Base-by-base conservation (phyloP, 2,113 vertebrate genomes). In the Saccopteryx leptura region DNA sequence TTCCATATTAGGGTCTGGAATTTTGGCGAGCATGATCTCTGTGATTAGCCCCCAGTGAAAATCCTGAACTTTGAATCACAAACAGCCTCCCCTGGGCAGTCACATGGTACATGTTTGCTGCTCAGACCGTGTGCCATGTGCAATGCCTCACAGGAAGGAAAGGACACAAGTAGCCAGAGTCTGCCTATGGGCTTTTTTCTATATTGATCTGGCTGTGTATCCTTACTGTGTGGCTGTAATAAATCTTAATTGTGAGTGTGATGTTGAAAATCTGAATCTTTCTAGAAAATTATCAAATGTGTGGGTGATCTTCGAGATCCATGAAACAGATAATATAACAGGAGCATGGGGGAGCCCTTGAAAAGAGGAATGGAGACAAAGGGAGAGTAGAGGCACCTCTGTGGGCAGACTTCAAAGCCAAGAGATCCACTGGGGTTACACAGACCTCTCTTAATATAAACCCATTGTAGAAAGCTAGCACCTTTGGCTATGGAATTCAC, bases 181-280 rank as follows among this genome's bases (percentile, higher is more conserved):
- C 90, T 56, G 17, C 48, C 23, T 61, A 31, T 31, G 8, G 17
- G 7, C 23, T 65, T 58, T 68, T 13, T 78, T 5, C 46, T 54
- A 72, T 74, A 24, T 31, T 54, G 17, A 33, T 78, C 71, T 46
- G 10, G 28, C 71, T n/a, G 1, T 28, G 9, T 21, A 31, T 17
- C 58, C 39, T 90, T 52, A 63, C 75, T 80, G 4, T 28, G 13
- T 48, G 61, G 17, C 90, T 60, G 2, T 68, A 75, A 86, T 13
- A 61, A 56, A 69, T 48, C 50, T 50, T 26, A 90, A 39, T 9
- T 87, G 1, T 63, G 39, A 26, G 13, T 11, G 48, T 52, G 10
- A 50, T 4, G 19, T 23, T 71, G 75, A 94, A 95, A 96, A 75
- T 75, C 50, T 93, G 50, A 48, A 54, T 65, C 23, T 46, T 85